These are phyloP conservation scores for Enteromius thamalakanensis DNA, from an alignment of 2,797 vertebrate genomes.

Conservation along the genomic window DNA sequence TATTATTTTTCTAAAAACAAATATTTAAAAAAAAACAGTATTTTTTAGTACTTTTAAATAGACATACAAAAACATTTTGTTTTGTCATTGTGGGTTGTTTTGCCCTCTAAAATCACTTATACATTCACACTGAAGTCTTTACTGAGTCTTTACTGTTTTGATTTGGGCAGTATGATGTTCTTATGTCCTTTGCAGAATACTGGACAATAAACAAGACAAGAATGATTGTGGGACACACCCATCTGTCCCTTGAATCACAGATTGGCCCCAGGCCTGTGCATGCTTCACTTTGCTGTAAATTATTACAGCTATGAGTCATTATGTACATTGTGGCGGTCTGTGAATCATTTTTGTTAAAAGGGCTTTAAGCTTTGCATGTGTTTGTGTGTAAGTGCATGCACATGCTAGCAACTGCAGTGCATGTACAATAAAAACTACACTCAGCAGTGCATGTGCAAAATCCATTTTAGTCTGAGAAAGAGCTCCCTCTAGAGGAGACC, in stretches of 20 bases:
- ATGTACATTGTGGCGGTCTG: neutral
- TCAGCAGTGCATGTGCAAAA: conserved; percentile 20
- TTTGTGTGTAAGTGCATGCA: conserved; percentile 17
- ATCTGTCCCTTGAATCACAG: conserved; percentile 1
- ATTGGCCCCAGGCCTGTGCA: neutral
- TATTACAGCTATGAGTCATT: conserved; percentile 10
- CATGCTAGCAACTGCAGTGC: conserved; percentile 1
- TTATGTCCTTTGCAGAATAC: conserved; percentile 17
- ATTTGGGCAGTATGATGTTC: neutral
- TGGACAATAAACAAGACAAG: conserved; percentile 9
- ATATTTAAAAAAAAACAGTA: neutral
- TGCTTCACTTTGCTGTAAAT: conserved; percentile 26
- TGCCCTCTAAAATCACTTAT: neutral
- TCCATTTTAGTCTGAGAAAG: conserved; percentile 13
- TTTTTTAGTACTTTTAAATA: too few species aligned
- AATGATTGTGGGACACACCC: conserved; percentile 21
- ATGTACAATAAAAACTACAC: neutral
- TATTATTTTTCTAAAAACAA: too few species aligned
- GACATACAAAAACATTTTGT: too few species aligned
- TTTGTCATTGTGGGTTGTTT: too few species aligned
- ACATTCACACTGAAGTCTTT: neutral
- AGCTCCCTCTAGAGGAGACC: conserved; percentile 36
- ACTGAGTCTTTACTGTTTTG: neutral
- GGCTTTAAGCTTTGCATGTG: neutral
- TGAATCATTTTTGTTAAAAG: neutral